Evolutionary conservation across 2,888 invertebrate genomes (phyloP).

Genomic region (Nomada flava): DNA sequence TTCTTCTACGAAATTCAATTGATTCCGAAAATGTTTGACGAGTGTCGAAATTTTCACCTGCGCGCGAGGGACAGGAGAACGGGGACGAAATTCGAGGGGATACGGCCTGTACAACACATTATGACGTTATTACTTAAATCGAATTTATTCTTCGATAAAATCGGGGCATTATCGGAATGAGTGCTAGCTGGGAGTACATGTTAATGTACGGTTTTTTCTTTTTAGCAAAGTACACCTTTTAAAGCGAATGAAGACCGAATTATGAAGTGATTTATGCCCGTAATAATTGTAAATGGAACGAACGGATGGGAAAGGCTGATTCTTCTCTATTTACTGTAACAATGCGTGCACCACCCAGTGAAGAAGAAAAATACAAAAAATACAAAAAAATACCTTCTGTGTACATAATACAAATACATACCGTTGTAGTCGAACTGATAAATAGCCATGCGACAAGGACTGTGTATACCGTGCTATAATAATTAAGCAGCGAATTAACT

Average conservation of each 20-base stretch:
- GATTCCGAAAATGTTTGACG: too few relatives aligned
- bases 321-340: too few relatives aligned
- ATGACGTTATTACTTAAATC: slow-evolving; percentile 27
- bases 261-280: background rate
- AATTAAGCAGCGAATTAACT: slow-evolving; percentile 1
- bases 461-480: slow-evolving; percentile 19
- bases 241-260: background rate
- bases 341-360: background rate
- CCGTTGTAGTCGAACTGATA: background rate
- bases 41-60: too few relatives aligned
- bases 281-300: background rate
- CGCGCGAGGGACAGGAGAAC: background rate
- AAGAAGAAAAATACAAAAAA: too few relatives aligned
- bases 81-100: background rate
- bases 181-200: background rate
- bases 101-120: slow-evolving; percentile 1
- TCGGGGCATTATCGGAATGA: slow-evolving; percentile 13
- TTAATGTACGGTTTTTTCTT: background rate
- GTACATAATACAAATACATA: slow-evolving; percentile 14
- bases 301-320: background rate
- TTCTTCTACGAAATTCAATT: too few relatives aligned
- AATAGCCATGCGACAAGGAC: background rate
- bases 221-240: background rate
- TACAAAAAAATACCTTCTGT: background rate
- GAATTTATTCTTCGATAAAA: slow-evolving; percentile 30